phyloP scores from a whole-genome alignment of 2,797 vertebrate genomes.

The Telmatherina bonti region DNA sequence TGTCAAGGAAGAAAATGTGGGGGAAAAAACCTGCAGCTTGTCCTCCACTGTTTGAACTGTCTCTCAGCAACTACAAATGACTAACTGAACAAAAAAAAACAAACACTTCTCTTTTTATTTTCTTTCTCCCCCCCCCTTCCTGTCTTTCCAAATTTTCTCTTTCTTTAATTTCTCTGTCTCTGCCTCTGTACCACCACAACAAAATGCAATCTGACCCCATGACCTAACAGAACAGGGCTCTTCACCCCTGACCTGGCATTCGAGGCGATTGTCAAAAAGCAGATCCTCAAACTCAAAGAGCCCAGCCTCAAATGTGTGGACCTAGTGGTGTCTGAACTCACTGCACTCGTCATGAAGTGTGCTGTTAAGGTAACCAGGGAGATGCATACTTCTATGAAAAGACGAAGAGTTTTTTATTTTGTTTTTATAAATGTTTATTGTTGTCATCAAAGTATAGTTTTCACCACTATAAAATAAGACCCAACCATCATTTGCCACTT shows the following conservation, averaged over 20 bases:
- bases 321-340: slow-evolving; percentile 91
- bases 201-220: slow-evolving; percentile 56
- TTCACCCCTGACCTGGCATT: slow-evolving; percentile 95
- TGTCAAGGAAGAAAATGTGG: slow-evolving; percentile 54
- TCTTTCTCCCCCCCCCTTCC: slow-evolving; percentile 19
- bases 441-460: slow-evolving; percentile 43
- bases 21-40: slow-evolving; percentile 78
- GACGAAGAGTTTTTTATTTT: slow-evolving; percentile 27
- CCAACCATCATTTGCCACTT: slow-evolving; percentile 15
- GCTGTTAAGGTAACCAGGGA: slow-evolving; percentile 87
- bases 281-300: slow-evolving; percentile 93
- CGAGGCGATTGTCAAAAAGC: slow-evolving; percentile 95
- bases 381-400: slow-evolving; percentile 19
- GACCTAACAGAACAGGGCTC: slow-evolving; percentile 89
- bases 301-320: slow-evolving; percentile 95
- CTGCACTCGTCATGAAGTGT: slow-evolving; percentile 92
- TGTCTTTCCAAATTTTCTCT: slow-evolving; percentile 46
- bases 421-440: slow-evolving; percentile 37
- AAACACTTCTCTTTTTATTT: slow-evolving; percentile 42
- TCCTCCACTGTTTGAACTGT: slow-evolving; percentile 66
- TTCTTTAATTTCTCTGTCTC: slow-evolving; percentile 40
- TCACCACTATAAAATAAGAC: slow-evolving; percentile 49
- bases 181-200: slow-evolving; percentile 41
- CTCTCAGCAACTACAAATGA: slow-evolving; percentile 64
- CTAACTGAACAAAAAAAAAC: slow-evolving; percentile 74